Evolutionary conservation across 2,888 invertebrate species (phyloP), one percentile per base, ranked within the genome.

Genomic region (Cheilosia grossa): DNA sequence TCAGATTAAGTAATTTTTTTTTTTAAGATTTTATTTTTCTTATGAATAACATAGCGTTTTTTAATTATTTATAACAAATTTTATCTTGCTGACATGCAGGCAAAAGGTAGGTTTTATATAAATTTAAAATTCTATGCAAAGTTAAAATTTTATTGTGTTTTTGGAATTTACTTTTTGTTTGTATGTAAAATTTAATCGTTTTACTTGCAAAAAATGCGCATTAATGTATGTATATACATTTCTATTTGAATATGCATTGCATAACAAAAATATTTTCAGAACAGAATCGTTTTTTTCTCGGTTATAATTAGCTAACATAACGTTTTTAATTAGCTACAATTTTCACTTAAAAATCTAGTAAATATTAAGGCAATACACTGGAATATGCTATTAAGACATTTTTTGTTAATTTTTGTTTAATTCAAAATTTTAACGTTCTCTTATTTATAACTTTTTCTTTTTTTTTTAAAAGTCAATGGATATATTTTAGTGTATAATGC

Each of bases 41-140:
- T 51, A 75, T 47, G 54, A 27, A 21, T 74, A 56, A 21, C 58
- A 53, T 69, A 51, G 47, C 51, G 13, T 53, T 56, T 24, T 51
- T 13, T 54, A 19, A 53, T 19, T 58, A 40, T 51, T 30, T 27
- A 27, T 33, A 19, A 27, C 64, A 47, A 44, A 66, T 69, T 53
- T 19, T 53, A 51, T 40, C 49, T 61, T 69, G 56, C 53, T 9
- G 19, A 27, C 24, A 66, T 56, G 88, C 87, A 87, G 63, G 66
- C 88, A 88, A 86, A 88, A 88, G 63, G 88, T 88, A 88, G 89
- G 86, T 89, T 88, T 89, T 91, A 89, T 90, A 90, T 91, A 90
- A 90, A 90, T 90, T 88, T 85, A 88, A 87, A 89, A 89, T 89
- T 89, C 87, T 82, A 85, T 85, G 78, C 74, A 3, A 78, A 77